phyloP scores from a whole-genome alignment of 2,113 vertebrate genomes.

The Forbesichthys papilliferus region DNA sequence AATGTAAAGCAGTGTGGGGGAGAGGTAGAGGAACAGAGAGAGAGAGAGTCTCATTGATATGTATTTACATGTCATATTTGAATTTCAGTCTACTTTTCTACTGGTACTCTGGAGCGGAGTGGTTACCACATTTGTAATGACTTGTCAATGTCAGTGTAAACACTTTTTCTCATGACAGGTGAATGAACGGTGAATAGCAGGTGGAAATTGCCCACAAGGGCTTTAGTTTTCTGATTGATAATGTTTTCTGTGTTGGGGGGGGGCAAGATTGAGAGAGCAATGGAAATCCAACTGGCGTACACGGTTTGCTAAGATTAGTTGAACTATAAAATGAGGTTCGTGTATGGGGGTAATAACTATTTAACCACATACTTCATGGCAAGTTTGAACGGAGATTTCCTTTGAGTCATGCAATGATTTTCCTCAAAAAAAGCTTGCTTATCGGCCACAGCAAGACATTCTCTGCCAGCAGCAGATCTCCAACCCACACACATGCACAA shows the following conservation, averaged over 20 bases:
- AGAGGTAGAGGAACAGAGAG: neutral
- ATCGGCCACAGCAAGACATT: neutral
- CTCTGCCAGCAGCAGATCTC: neutral
- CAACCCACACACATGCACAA: neutral
- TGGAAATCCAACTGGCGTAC: neutral
- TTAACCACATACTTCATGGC: neutral
- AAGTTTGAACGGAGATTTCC: too few species aligned
- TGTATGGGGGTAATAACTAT: neutral
- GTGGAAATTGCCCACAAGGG: neutral
- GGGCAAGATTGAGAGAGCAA: neutral
- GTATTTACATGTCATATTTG: neutral
- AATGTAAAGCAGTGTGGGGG: slow-evolving; percentile 31
- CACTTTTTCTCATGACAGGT: neutral
- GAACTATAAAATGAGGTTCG: neutral
- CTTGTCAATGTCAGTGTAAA: neutral
- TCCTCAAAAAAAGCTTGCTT: neutral
- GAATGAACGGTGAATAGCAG: neutral
- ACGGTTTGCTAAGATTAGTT: neutral
- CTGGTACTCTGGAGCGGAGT: too few species aligned
- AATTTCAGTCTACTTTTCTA: neutral
- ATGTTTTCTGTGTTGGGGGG: neutral
- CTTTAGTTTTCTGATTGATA: neutral
- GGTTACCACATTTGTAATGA: neutral
- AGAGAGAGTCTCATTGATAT: neutral
- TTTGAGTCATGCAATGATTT: neutral